Conservation (phyloP, 2,113 vertebrate species). For the Furnarius figulus region DNA sequence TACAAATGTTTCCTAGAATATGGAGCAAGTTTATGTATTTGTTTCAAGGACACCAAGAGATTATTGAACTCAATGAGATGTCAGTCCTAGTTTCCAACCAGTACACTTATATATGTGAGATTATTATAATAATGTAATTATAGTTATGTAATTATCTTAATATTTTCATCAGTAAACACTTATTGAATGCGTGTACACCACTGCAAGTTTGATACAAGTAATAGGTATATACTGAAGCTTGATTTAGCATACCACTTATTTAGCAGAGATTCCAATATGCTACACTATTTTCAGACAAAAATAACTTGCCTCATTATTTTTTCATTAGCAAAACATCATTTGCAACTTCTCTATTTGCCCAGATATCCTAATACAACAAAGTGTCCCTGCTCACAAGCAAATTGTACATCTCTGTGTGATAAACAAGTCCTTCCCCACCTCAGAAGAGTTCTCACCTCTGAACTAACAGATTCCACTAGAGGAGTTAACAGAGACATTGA, state of each 20-base stretch:
- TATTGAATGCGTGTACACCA: background rate
- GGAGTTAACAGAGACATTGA: slow-evolving; percentile 97
- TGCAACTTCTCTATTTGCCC: background rate
- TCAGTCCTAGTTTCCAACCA: background rate
- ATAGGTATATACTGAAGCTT: background rate
- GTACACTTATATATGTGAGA: too few relatives aligned
- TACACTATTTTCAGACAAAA: background rate
- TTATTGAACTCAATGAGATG: background rate
- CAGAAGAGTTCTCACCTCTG: slow-evolving; percentile 74
- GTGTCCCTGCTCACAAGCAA: background rate
- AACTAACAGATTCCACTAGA: slow-evolving; percentile 89
- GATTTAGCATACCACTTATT: background rate
- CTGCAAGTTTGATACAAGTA: background rate
- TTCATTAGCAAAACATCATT: background rate
- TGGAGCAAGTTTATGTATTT: background rate
- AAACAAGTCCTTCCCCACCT: background rate
- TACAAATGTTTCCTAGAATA: background rate
- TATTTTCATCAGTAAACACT: background rate
- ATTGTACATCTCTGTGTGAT: background rate
- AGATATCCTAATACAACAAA: background rate
- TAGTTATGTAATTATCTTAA: background rate
- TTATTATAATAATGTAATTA: too few relatives aligned
- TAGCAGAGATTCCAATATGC: background rate
- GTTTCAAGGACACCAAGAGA: background rate
- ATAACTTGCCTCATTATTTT: background rate